Base-by-base conservation (phyloP, 1,140 invertebrate species). In the Drosophila baimaii region DNA sequence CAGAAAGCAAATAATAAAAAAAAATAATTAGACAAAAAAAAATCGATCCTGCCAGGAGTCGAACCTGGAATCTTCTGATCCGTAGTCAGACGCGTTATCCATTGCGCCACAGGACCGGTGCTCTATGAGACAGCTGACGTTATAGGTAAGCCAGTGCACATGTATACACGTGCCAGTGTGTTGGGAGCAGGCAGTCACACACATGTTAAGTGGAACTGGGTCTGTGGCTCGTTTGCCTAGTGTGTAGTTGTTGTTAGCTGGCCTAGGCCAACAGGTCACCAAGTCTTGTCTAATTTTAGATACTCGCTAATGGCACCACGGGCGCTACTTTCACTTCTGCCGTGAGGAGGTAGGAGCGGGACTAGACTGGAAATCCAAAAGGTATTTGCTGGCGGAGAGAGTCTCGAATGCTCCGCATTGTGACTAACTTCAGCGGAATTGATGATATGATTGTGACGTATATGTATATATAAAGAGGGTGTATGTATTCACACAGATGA, bases 31-130 rank as follows among this genome's bases (percentile, higher is more conserved):
- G 8, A 7, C 7, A 5, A 8, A 15, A n/a, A 41, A 23, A 41
- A 10, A 12, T 23, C 62, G 62, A 68, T 70, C 68, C 68, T 44
- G 41, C 33, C 64, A 94, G 94, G 94, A 95, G 94, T 95, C 94
- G 94, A 95, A 95, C 94, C 94, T 94, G 94, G 94, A 94, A 94
- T 94, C 94, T 94, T 94, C 94, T 95, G 94, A 94, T 95, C 94
- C 94, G 94, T 94, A 95, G 94, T 94, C 94, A 90, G 94, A 94
- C 94, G 94, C 94, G 94, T 94, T 95, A 95, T 95, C 94, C 94
- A 93, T 95, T 94, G 94, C 94, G 94, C 94, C 94, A 95, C 94
- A 94, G 92, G 94, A 93, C 94, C 94, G 35, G 7, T 37, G 46
- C 0, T 5, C 12, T 8, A 8, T 13, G 1, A 17, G 7, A 52